Evolutionary conservation across 2,888 invertebrate genomes (phyloP).

Genomic region (Coleophora deauratella): DNA sequence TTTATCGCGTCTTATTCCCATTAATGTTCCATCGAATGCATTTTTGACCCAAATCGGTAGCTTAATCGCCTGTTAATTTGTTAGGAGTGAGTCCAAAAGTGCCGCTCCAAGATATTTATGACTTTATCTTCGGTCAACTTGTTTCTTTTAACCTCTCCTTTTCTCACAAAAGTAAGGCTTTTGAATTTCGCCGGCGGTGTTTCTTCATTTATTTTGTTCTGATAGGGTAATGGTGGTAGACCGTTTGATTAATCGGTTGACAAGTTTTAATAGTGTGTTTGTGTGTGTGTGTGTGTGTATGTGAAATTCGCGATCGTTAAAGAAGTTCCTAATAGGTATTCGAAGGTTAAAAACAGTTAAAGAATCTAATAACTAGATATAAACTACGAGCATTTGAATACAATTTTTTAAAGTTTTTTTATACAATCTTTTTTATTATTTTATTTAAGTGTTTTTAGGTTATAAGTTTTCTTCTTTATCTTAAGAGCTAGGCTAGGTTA

Average conservation of each 20-base stretch:
- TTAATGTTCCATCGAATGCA: slow-evolving; percentile 48
- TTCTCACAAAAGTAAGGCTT: slow-evolving; percentile 27
- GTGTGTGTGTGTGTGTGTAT: slow-evolving; percentile 6
- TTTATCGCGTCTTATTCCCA: slow-evolving; percentile 48
- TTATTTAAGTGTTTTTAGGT: too few species aligned
- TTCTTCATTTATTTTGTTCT: slow-evolving; percentile 27
- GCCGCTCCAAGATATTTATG: slow-evolving; percentile 63
- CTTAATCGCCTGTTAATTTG: slow-evolving; percentile 71
- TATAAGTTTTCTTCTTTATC: too few species aligned
- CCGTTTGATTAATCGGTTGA: slow-evolving; percentile 19
- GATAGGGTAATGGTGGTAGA: slow-evolving; percentile 36
- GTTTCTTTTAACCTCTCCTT: slow-evolving; percentile 46
- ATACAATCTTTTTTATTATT: too few species aligned
- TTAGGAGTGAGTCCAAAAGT: slow-evolving; percentile 58
- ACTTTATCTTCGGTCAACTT: slow-evolving; percentile 57
- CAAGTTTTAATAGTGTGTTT: slow-evolving; percentile 1
- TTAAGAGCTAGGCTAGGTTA: too few species aligned
- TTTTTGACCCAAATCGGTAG: slow-evolving; percentile 63
- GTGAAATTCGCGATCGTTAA: background rate
- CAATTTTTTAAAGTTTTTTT: too few species aligned
- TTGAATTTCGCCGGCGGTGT: slow-evolving; percentile 29
- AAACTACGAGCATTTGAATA: too few species aligned
- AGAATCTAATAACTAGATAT: too few species aligned
- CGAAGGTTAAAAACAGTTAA: too few species aligned
- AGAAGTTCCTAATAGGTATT: too few species aligned